phyloP scores from a whole-genome alignment of 2,113 vertebrate genomes.

The human region GRCh38 chr18:43613501-43614000 shows the following conservation, averaged over 20 bases:
- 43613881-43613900: neutral
- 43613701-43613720: neutral
- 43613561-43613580: too few relatives aligned
- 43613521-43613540: too few relatives aligned
- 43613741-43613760: neutral
- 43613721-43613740: neutral
- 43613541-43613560: too few relatives aligned
- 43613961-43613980: neutral
- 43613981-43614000: neutral
- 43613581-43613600: too few relatives aligned
- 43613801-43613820: neutral
- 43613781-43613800: neutral
- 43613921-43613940: neutral
- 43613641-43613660: neutral
- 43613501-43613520: too few relatives aligned
- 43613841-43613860: neutral
- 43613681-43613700: neutral
- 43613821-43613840: neutral
- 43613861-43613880: neutral
- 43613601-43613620: too few relatives aligned
- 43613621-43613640: too few relatives aligned
- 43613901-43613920: neutral
- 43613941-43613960: neutral
- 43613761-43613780: neutral
- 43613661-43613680: neutral